Conservation (phyloP, 2,888 invertebrate genomes). For the Chalcosyrphus nemorum region DNA sequence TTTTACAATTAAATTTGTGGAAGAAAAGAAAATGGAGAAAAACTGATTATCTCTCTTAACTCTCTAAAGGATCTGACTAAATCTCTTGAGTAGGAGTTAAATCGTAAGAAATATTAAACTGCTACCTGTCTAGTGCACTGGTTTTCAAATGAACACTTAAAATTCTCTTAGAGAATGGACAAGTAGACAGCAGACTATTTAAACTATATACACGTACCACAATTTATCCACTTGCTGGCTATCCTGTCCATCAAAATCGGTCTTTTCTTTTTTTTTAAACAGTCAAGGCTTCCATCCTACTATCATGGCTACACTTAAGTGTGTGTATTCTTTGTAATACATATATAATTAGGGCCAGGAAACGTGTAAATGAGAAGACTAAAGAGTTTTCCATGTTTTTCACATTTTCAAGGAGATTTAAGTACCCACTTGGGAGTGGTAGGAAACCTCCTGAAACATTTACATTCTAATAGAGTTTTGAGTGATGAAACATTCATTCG, state of each 20-base stretch:
- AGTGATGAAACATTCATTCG: slow-evolving; percentile 48
- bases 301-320: slow-evolving; percentile 33
- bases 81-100: slow-evolving; percentile 11
- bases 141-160: slow-evolving; percentile 28
- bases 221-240: background rate
- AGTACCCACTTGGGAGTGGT: slow-evolving; percentile 47
- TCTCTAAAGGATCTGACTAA: background rate
- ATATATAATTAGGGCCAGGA: slow-evolving; percentile 53
- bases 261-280: background rate
- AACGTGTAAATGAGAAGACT: slow-evolving; percentile 51
- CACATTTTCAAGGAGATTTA: slow-evolving; percentile 12
- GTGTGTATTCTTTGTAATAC: slow-evolving; percentile 12
- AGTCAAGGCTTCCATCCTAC: slow-evolving; percentile 21
- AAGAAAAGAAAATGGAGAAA: slow-evolving; percentile 34
- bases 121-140: slow-evolving; percentile 31
- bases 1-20: slow-evolving; percentile 35
- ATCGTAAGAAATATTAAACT: slow-evolving; percentile 38
- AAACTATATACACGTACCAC: too few relatives aligned
- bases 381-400: slow-evolving; percentile 62
- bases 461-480: slow-evolving; percentile 45
- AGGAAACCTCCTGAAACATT: slow-evolving; percentile 8
- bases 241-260: background rate
- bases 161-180: slow-evolving; percentile 10
- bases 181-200: background rate
- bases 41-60: slow-evolving; percentile 35